phyloP scores from a whole-genome alignment of 2,113 vertebrate species.

The Heteronetta atricapilla region DNA sequence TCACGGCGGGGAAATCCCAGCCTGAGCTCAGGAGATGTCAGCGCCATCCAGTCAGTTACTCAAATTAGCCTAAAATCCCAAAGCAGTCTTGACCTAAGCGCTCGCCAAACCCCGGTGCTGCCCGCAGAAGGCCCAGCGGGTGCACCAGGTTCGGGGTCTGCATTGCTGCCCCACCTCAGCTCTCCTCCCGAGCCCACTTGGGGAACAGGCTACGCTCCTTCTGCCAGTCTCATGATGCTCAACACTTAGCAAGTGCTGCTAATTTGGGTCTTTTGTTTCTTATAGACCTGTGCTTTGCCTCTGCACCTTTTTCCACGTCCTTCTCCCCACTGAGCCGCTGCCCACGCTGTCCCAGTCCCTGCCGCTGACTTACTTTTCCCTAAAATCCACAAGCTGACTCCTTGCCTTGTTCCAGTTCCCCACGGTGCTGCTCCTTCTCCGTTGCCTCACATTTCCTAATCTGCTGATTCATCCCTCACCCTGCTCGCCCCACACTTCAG shows the following conservation, averaged over 20 bases:
- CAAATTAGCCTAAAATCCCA: slow-evolving; percentile 11
- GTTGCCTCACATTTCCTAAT: not conserved
- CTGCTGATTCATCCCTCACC: not conserved
- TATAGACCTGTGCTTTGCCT: not conserved
- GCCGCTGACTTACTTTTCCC: slow-evolving; percentile 26
- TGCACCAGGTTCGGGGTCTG: not conserved
- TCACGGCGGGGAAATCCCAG: not conserved
- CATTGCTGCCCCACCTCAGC: not conserved
- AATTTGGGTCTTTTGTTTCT: not conserved
- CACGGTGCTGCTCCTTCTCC: rapidly evolving
- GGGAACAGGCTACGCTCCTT: rapidly evolving
- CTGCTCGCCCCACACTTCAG: not conserved
- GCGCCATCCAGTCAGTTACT: not conserved
- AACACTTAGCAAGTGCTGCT: not conserved
- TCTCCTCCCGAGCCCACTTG: not conserved
- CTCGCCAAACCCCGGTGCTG: not conserved
- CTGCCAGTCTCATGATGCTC: not conserved
- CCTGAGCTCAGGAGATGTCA: not conserved
- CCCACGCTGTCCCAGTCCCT: not conserved
- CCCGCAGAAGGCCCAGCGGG: not conserved
- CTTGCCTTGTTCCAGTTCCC: not conserved
- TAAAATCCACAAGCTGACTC: not conserved
- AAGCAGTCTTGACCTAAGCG: not conserved
- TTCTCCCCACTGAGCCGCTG: not conserved
- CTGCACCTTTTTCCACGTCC: not conserved